Percentiles rank a stretch among this genome's conserved stretches.
These are phyloP conservation scores for Scaptomyza graminum DNA, from an alignment of 1,140 invertebrate genomes.

Conservation along the genomic window DNA sequence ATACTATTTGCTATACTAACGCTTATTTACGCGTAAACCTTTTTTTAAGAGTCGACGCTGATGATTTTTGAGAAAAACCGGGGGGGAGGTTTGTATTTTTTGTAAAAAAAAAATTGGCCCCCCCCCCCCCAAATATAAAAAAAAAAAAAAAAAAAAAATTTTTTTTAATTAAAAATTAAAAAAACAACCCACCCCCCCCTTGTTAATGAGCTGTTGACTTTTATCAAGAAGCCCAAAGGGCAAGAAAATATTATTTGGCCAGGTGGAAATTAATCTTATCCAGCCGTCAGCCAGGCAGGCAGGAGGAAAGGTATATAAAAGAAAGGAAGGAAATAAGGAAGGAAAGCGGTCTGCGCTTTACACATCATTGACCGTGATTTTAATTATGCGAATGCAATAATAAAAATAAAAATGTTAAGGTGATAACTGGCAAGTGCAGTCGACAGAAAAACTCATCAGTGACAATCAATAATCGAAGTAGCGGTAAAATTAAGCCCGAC, in stretches of 20 bases:
- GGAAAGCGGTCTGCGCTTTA: conserved; percentile 18
- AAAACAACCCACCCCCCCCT: no score
- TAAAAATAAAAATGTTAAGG: conserved; percentile 11
- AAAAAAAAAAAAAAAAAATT: no score
- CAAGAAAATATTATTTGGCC: conserved; percentile 19
- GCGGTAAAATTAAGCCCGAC: conserved; percentile 30
- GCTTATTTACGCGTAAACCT: no score
- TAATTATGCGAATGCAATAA: conserved; percentile 48
- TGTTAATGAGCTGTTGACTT: conserved; percentile 55
- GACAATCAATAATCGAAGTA: conserved; percentile 67
- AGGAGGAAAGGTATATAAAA: background rate
- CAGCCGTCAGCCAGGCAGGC: background rate
- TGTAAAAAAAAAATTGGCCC: no score
- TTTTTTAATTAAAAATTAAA: no score
- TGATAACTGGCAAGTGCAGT: conserved; percentile 15
- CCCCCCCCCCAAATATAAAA: no score
- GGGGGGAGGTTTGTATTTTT: no score
- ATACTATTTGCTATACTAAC: no score
- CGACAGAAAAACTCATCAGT: conserved; percentile 30
- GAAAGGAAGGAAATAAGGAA: background rate
- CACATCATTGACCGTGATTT: conserved; percentile 59
- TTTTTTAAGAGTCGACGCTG: no score
- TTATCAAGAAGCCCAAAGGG: conserved; percentile 27
- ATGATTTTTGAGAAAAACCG: no score
- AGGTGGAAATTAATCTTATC: conserved; percentile 42